phyloP scores from a whole-genome alignment of 2,113 vertebrate species.

The Lycaon pictus region DNA sequence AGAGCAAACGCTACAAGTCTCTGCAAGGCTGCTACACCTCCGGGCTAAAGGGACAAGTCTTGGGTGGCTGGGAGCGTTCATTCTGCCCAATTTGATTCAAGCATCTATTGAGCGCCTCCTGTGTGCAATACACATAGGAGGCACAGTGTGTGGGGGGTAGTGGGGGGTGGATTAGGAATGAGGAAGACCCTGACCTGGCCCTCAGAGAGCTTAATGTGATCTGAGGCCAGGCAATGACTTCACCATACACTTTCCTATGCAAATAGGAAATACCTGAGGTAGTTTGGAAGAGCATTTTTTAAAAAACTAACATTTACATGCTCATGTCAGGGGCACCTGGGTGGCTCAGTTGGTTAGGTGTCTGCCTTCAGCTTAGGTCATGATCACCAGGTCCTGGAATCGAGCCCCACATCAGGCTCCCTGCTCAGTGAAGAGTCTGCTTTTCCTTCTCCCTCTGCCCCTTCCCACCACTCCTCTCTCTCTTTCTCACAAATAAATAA shows the following conservation, averaged over 20 bases:
- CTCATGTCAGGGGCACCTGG: no score
- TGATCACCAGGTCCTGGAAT: no score
- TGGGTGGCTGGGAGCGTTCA: neutral
- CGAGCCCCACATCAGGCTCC: no score
- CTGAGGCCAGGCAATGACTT: neutral
- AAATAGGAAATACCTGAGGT: neutral
- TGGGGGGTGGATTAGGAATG: neutral
- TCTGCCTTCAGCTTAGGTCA: no score
- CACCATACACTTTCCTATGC: neutral
- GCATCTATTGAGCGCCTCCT: neutral
- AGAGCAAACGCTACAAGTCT: neutral
- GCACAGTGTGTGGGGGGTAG: accelerated
- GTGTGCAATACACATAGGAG: neutral
- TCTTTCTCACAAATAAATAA: no score
- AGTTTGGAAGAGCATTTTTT: neutral
- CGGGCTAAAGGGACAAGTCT: neutral
- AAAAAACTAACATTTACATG: neutral
- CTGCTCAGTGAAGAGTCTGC: no score
- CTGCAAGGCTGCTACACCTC: neutral
- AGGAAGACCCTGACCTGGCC: neutral
- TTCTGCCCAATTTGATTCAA: slow-evolving; percentile 46
- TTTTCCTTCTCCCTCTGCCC: no score
- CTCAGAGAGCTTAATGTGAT: neutral
- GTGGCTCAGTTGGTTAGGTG: no score
- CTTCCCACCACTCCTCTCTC: no score